Evolutionary conservation across 2,888 invertebrate species (phyloP), one percentile per base, ranked within the genome.

Genomic region (Cistogaster globosa): DNA sequence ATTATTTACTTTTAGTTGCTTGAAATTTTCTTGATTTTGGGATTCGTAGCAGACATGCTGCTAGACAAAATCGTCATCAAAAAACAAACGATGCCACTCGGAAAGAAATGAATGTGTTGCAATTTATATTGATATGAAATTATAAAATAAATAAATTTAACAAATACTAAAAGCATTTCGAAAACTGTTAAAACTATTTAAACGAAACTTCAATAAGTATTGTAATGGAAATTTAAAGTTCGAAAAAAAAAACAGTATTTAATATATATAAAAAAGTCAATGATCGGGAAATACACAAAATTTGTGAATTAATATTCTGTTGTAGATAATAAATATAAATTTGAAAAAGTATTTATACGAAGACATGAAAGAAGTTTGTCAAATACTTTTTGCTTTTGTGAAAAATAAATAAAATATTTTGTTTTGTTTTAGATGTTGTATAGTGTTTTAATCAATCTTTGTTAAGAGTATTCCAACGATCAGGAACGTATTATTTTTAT

Each of bases 61-160:
- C 84, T 62, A 84, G 84, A 84, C 84, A 67, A 32, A 48, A 72
- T 72, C 53, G 48, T 76, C 71, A 79, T 26, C 72, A 63, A 72
- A 36, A 48, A 75, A 2, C 62, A 60, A 67, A 42, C 53, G 38
- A 36, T 80, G 62, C 63, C 80, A 76, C 53, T 65, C 80, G 67
- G 53, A 68, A 68, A 20, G 36, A 45, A 62, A 58, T 18, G 58
- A 67, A 32, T 26, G 71, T 76, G 71, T 67, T 76, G 65, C 80
- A 84, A 84, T 76, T 69, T 72, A 12, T 11, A 42, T 42, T 63
- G 51, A 72, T 60, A 60, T 60, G 20, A 78, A 45, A 42, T 53
- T 69, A 26, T 71, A 22, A 68, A 81, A 68, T 20, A 69, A 81
- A 75, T 48, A 75, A 60, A 68, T 62, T 36, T 12, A 62, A 55